A percentile compares a stretch with the other conserved stretches of the same genome.
Conservation (phyloP, 2,113 vertebrate species). For the Manacus vitellinus region DNA sequence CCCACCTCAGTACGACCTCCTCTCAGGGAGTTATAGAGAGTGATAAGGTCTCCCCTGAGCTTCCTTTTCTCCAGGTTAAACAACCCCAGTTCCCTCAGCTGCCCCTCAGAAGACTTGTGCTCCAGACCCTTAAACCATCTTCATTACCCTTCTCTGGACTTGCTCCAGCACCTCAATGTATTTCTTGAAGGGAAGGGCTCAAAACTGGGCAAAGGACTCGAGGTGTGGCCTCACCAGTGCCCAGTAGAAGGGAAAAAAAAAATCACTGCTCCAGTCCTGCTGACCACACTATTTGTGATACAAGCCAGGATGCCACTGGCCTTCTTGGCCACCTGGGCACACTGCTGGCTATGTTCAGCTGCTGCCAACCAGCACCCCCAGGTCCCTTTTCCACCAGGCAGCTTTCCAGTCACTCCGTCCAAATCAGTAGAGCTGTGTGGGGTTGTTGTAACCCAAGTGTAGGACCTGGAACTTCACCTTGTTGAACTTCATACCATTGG, state of each 20-base stretch:
- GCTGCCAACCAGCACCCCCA: background rate
- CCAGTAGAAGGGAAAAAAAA: fast-evolving
- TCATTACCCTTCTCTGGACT: background rate
- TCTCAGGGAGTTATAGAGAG: background rate
- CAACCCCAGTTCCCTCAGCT: background rate
- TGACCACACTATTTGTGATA: background rate
- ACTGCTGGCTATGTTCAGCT: background rate
- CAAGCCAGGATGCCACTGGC: background rate
- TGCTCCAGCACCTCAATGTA: background rate
- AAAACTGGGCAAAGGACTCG: background rate
- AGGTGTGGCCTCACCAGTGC: background rate
- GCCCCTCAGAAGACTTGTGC: background rate
- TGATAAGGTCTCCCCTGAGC: background rate
- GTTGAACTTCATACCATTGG: background rate
- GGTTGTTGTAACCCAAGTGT: background rate
- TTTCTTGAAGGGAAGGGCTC: background rate
- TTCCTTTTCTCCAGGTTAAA: background rate
- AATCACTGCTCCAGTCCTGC: background rate
- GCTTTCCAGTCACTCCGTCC: background rate
- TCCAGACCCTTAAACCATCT: background rate
- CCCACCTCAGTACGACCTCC: background rate
- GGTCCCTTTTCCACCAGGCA: background rate
- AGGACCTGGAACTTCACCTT: fast-evolving
- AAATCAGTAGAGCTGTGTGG: background rate
- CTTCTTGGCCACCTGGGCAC: background rate